These are phyloP conservation scores for Platorchestia sp. DNA, from an alignment of 1,140 invertebrate genomes.

Conservation along the genomic window DNA sequence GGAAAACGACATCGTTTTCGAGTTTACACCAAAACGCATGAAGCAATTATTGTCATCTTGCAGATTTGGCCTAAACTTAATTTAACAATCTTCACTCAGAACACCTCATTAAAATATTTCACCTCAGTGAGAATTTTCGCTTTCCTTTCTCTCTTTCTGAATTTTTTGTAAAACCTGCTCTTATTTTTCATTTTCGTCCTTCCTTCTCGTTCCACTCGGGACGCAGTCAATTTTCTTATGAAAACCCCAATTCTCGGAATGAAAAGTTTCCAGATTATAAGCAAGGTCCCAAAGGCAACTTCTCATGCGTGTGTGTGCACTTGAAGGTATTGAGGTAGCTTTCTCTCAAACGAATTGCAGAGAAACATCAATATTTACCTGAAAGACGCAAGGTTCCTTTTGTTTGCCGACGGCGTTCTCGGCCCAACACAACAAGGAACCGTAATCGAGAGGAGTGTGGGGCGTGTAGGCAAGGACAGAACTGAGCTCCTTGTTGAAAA, in stretches of 20 bases:
- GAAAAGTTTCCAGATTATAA: background rate
- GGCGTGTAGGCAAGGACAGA: constrained; percentile 67
- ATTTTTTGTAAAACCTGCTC: background rate
- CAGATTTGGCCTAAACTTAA: too few species aligned
- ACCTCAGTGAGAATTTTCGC: background rate
- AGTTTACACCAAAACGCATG: too few species aligned
- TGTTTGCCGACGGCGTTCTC: constrained; percentile 66
- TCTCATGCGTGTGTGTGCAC: background rate
- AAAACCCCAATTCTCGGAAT: background rate
- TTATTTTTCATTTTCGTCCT: background rate
- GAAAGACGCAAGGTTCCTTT: constrained; percentile 68
- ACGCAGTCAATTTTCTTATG: background rate
- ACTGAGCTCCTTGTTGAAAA: constrained; percentile 58
- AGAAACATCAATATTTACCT: constrained; percentile 34
- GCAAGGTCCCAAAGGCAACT: background rate
- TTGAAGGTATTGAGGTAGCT: background rate
- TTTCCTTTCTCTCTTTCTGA: background rate
- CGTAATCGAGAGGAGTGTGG: constrained; percentile 62
- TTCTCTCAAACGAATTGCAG: background rate
- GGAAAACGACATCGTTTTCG: too few species aligned
- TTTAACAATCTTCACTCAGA: too few species aligned
- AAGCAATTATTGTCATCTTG: too few species aligned
- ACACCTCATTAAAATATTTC: background rate
- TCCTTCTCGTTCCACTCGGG: too few species aligned
- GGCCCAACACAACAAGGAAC: constrained; percentile 66